These are phyloP conservation scores for Odontesthes bonariensis DNA, from an alignment of 2,113 vertebrate species.

Conservation along the genomic window DNA sequence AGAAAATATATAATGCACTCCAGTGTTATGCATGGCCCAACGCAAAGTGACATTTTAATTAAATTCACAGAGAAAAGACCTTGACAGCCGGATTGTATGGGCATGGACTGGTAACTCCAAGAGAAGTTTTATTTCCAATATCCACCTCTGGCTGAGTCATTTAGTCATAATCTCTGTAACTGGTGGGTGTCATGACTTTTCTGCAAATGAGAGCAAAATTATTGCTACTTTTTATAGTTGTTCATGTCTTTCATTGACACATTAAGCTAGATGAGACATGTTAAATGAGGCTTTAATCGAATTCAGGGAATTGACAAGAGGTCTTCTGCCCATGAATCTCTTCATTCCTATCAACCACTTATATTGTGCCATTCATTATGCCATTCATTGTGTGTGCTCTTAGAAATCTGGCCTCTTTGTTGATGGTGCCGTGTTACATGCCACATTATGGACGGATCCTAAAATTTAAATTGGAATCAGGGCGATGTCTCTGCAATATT, in stretches of 20 bases:
- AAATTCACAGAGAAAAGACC: conserved; percentile 57
- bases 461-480: not conserved
- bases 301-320: conserved; percentile 56
- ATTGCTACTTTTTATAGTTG: conserved; percentile 27
- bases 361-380: not conserved
- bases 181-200: conserved; percentile 41
- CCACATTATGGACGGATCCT: not conserved
- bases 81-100: conserved; percentile 40
- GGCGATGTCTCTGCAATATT: not conserved
- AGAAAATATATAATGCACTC: conserved; percentile 45
- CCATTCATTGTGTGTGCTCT: not conserved
- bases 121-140: conserved; percentile 45
- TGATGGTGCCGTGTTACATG: conserved; percentile 6
- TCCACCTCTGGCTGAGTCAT: conserved; percentile 36
- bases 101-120: conserved; percentile 10
- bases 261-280: conserved; percentile 38
- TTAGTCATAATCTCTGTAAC: conserved; percentile 55
- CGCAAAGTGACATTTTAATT: conserved; percentile 72
- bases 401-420: not conserved
- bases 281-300: conserved; percentile 63
- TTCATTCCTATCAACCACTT: conserved; percentile 16
- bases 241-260: conserved; percentile 42
- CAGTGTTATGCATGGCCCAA: conserved; percentile 55
- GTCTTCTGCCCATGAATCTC: conserved; percentile 32
- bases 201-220: conserved; percentile 32